Evolutionary conservation across 2,797 vertebrate genomes (phyloP), one percentile per base, ranked within the genome.

Genomic region (Heliangelus exortis): DNA sequence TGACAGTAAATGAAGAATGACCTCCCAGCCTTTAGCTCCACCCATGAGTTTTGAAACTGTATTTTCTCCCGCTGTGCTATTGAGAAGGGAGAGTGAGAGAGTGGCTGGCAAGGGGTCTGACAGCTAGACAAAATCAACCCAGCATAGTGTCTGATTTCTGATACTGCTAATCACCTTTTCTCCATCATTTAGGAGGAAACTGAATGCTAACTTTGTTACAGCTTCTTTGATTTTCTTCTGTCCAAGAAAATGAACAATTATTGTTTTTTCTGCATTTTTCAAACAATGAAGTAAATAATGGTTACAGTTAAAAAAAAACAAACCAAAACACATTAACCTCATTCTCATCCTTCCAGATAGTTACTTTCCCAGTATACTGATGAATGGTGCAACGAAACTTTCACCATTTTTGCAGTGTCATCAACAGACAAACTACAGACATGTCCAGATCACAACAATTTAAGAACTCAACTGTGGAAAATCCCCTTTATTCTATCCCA

Each of bases 401-500:
- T n/a, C 28, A 68, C 13, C 7, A 22, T 68, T 68, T 71, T 31
- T 69, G 54, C 3, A 1, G 33, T 18, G 57, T 72, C 50, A 23
- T 36, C 39, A 58, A 71, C 15, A 9, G 47, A 26, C 12, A 48
- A 73, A 14, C 25, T 54, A 31, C 12, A 61, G n/a, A 34, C 26
- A n/a, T 25, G 31, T 59, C 67, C 39, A 77, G 15, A 12, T 88
- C 58, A 61, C 8, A 20, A 53, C 33, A 81, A 45, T 62, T 58
- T 58, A 66, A 68, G 31, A 61, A 93, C 72, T 76, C 79, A 14
- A 2, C 33, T 53, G 31, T 50, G 14, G 55, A 90, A 88, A 83
- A 83, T 61, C 67, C 90, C 33, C 51, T 81, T 84, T 91, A 65
- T 78, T 54, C 43, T 68, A 66, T 34, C 25, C 59, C 47, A 48